Percentiles rank a stretch among this genome's conserved stretches.
These are phyloP conservation scores for Myrmecobius fasciatus DNA, from an alignment of 2,113 vertebrate genomes.

Conservation along the genomic window DNA sequence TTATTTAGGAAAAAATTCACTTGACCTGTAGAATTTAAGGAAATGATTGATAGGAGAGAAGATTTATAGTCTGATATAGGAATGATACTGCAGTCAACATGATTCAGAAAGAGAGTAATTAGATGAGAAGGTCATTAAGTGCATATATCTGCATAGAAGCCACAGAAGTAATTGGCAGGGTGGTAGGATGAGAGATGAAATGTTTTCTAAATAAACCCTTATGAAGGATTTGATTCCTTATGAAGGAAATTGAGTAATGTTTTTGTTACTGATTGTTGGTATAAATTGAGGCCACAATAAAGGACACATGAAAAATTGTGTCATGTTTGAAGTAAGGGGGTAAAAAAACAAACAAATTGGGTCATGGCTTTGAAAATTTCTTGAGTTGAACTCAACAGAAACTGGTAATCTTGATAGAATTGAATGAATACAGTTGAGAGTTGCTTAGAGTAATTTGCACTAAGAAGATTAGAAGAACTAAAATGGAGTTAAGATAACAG, in stretches of 20 bases:
- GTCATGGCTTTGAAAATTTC: not conserved
- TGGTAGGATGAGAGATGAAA: not conserved
- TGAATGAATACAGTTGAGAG: not conserved
- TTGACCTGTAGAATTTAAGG: not conserved
- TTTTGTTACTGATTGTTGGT: not conserved
- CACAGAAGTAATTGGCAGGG: not conserved
- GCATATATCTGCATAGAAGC: not conserved
- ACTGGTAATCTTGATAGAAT: not conserved
- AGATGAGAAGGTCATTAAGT: not conserved
- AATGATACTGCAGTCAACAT: not conserved
- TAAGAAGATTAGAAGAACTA: not conserved
- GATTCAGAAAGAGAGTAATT: not conserved
- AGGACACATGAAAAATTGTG: not conserved
- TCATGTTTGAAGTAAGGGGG: not conserved
- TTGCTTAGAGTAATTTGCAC: not conserved
- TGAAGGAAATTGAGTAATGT: not conserved
- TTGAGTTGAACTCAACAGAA: not conserved
- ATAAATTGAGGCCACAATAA: not conserved
- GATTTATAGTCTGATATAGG: not conserved
- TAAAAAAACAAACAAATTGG: not conserved
- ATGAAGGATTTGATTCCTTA: not conserved
- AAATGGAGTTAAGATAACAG: not conserved
- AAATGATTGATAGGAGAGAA: not conserved
- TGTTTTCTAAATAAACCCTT: not conserved
- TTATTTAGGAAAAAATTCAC: not conserved